These are phyloP conservation scores for Drosophila macrothrix DNA, from an alignment of 2,888 invertebrate genomes.

Conservation along the genomic window DNA sequence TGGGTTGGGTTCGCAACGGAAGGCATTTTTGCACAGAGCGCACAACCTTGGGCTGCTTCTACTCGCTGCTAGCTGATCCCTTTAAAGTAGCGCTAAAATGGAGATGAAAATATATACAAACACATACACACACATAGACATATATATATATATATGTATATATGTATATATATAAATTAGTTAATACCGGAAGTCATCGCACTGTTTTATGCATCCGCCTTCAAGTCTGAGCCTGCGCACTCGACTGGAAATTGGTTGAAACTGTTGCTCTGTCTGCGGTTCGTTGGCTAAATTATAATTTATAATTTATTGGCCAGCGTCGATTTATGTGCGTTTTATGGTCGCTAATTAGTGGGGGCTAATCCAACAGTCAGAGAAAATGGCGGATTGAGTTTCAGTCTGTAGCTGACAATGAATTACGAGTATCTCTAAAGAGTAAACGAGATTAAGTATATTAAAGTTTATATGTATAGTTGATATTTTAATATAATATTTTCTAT, in stretches of 20 bases:
- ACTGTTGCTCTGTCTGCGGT: slow-evolving; percentile 66
- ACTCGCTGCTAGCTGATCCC: slow-evolving; percentile 43
- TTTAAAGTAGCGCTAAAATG: slow-evolving; percentile 67
- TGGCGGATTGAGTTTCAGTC: slow-evolving; percentile 7
- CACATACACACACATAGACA: neutral
- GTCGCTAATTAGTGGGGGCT: slow-evolving; percentile 72
- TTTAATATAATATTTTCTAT: neutral
- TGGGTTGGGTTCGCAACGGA: slow-evolving; percentile 46
- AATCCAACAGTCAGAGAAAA: slow-evolving; percentile 19
- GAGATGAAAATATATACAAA: slow-evolving; percentile 40
- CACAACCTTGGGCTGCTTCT: slow-evolving; percentile 70
- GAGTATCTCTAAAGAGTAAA: slow-evolving; percentile 3
- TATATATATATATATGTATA: slow-evolving; percentile 13
- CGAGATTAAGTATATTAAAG: neutral
- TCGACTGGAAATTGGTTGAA: slow-evolving; percentile 71
- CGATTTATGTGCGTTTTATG: slow-evolving; percentile 78
- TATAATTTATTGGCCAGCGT: slow-evolving; percentile 74
- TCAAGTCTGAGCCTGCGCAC: slow-evolving; percentile 69
- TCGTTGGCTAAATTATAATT: slow-evolving; percentile 67
- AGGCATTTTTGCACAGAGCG: slow-evolving; percentile 57
- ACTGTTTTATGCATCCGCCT: slow-evolving; percentile 80
- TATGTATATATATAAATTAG: slow-evolving; percentile 59
- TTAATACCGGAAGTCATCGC: slow-evolving; percentile 82
- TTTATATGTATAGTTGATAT: neutral
- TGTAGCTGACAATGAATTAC: slow-evolving; percentile 57